Conservation (phyloP, 2,113 vertebrate species). For the Astur gentilis region DNA sequence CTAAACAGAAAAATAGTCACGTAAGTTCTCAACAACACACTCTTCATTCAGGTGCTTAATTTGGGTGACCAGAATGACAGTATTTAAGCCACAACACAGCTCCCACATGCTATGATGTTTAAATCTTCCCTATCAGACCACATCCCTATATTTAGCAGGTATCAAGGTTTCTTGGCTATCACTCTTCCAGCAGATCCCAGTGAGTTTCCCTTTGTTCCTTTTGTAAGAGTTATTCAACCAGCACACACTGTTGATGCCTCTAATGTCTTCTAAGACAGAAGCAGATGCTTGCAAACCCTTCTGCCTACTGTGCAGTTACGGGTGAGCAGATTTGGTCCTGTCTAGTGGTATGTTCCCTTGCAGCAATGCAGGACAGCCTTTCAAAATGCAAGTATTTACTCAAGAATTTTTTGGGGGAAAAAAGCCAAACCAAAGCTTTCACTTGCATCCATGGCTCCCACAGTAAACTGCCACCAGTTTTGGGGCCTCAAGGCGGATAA, state of each 20-base stretch:
- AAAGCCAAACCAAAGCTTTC: background rate
- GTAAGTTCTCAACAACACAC: background rate
- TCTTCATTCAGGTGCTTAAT: background rate
- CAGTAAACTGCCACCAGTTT: background rate
- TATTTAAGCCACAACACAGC: background rate
- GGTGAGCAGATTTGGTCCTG: background rate
- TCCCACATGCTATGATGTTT: background rate
- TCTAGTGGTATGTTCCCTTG: background rate
- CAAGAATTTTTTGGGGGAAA: rapidly evolving
- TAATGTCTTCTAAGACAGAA: background rate
- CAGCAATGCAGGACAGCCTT: background rate
- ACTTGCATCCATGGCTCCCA: background rate
- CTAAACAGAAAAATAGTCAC: background rate
- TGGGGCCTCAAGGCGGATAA: too few relatives aligned
- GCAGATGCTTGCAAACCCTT: background rate
- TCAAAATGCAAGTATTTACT: background rate
- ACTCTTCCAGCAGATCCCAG: background rate
- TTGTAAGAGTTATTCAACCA: background rate
- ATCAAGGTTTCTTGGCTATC: background rate
- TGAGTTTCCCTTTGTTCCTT: background rate
- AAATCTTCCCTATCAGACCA: background rate
- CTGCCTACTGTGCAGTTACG: rapidly evolving
- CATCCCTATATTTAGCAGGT: background rate
- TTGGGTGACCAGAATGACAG: background rate
- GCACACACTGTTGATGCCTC: background rate